Percentiles rank a stretch among this genome's conserved stretches.
Evolutionary conservation across 2,888 invertebrate genomes (phyloP).

Genomic region (Torymus texanus): DNA sequence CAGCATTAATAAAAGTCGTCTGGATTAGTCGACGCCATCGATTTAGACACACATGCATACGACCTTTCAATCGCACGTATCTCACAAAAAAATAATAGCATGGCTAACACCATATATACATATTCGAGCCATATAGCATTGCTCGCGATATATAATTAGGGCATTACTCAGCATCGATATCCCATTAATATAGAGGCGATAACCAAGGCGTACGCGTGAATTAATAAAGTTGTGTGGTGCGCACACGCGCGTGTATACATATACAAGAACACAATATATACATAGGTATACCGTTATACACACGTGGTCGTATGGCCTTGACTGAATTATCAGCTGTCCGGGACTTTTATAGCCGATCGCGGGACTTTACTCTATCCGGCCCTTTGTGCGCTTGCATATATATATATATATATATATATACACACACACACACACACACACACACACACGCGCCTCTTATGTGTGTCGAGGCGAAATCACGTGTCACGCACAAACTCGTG

Average conservation of each 20-base stretch:
- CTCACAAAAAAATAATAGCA: too few species aligned
- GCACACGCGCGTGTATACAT: background rate
- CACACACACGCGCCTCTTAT: conserved; percentile 14
- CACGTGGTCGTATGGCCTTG: conserved; percentile 20
- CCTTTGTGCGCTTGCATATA: conserved; percentile 18
- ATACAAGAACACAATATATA: too few species aligned
- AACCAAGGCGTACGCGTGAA: conserved; percentile 6
- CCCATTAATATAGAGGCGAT: background rate
- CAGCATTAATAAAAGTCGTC: too few species aligned
- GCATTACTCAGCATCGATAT: conserved; percentile 22
- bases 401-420: background rate
- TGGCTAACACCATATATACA: too few species aligned
- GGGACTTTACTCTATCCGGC: conserved; percentile 3
- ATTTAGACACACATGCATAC: too few species aligned
- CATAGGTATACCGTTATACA: background rate
- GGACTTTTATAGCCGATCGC: conserved; percentile 13
- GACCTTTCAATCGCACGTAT: too few species aligned
- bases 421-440: too few species aligned
- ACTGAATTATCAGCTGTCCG: conserved; percentile 32
- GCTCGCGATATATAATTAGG: conserved; percentile 8
- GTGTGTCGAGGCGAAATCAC: conserved; percentile 18
- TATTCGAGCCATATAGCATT: too few species aligned
- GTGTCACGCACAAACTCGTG: too few species aligned
- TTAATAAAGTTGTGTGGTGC: background rate
- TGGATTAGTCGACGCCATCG: too few species aligned